Percentiles rank a stretch among this genome's conserved stretches.
Conservation (phyloP, 1,140 invertebrate species). For the Zaprionus davidi region DNA sequence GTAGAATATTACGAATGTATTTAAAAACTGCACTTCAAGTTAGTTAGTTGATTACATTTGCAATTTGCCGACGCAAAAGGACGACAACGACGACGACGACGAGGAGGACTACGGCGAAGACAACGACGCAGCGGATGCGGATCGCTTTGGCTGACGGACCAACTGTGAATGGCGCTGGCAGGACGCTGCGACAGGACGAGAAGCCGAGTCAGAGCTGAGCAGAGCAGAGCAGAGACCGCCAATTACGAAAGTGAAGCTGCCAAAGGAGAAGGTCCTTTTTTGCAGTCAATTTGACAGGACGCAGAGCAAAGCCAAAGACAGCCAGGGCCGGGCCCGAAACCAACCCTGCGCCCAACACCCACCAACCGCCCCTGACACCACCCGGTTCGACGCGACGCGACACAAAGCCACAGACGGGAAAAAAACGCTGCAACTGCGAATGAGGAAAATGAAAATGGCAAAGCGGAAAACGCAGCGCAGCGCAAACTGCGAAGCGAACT, state of each 20-base stretch:
- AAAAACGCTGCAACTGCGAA: conserved; percentile 37
- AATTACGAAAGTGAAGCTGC: conserved; percentile 84
- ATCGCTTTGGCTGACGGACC: conserved; percentile 77
- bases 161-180: conserved; percentile 75
- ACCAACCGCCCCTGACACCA: conserved; percentile 12
- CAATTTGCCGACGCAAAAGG: conserved; percentile 66
- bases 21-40: conserved; percentile 18
- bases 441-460: conserved; percentile 42
- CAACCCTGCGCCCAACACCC: not conserved
- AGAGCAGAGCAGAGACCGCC: conserved; percentile 67
- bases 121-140: conserved; percentile 55
- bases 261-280: conserved; percentile 82
- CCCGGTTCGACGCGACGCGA: conserved; percentile 26
- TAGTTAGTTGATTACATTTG: conserved; percentile 22
- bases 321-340: conserved; percentile 31
- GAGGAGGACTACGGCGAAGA: conserved; percentile 44
- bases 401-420: conserved; percentile 58
- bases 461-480: conserved; percentile 22
- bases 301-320: conserved; percentile 77
- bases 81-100: conserved; percentile 37
- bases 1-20: not conserved
- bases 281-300: conserved; percentile 83
- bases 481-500: conserved; percentile 18
- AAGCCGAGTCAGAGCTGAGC: conserved; percentile 49
- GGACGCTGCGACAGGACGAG: conserved; percentile 39